Evolutionary conservation across 2,113 vertebrate genomes (phyloP).

Genomic region (Polypterus bichir): DNA sequence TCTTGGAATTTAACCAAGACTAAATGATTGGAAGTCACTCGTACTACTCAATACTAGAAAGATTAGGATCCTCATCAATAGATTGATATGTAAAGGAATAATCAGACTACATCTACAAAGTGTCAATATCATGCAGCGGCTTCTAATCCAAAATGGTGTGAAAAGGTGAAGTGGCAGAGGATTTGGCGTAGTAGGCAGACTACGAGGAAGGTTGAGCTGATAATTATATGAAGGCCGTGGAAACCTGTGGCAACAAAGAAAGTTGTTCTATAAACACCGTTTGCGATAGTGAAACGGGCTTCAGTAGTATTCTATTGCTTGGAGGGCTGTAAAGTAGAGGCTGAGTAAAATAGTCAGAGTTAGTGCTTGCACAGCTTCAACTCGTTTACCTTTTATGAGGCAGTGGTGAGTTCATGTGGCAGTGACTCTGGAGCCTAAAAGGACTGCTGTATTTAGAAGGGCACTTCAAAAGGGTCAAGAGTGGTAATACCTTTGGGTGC

Average conservation of each 20-base stretch:
- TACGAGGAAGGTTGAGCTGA: constrained; percentile 2
- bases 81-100: constrained; percentile 22
- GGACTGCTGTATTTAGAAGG: constrained; percentile 16
- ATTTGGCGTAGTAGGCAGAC: background rate
- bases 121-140: constrained; percentile 26
- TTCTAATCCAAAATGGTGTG: constrained; percentile 27
- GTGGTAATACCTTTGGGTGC: background rate
- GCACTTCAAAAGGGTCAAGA: background rate
- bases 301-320: constrained; percentile 25
- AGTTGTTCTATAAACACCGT: background rate
- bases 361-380: constrained; percentile 7
- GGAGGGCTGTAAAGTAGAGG: constrained; percentile 3
- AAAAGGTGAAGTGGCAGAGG: constrained; percentile 15
- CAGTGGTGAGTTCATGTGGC: constrained; percentile 20
- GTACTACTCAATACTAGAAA: constrained; percentile 26
- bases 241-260: constrained; percentile 28
- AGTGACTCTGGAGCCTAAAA: constrained; percentile 1
- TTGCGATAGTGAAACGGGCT: constrained; percentile 17
- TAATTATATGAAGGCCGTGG: constrained; percentile 4
- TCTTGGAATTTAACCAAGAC: constrained; percentile 27
- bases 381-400: constrained; percentile 9
- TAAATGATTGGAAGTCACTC: constrained; percentile 28
- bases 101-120: constrained; percentile 25
- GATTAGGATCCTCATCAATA: constrained; percentile 31
- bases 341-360: background rate